A percentile compares a stretch with the other conserved stretches of the same genome.
Evolutionary conservation across 2,113 vertebrate genomes (phyloP).

Genomic region (Elachura formosa): DNA sequence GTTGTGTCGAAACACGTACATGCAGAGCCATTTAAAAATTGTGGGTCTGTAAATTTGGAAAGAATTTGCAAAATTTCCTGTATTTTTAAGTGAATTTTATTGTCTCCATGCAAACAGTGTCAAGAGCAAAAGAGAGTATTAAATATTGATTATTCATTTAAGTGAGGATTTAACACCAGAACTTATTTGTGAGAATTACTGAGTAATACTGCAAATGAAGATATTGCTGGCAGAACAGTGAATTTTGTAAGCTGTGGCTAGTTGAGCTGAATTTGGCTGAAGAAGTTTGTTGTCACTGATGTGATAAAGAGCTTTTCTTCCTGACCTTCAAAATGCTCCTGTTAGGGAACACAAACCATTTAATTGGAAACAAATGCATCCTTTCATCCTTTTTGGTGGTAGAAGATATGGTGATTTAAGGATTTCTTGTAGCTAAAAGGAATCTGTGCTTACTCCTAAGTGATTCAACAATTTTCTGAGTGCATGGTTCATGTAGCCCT

Average conservation of each 20-base stretch:
- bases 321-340: background rate
- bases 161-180: background rate
- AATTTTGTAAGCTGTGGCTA: background rate
- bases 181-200: background rate
- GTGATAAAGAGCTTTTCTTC: background rate
- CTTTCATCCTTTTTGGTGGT: background rate
- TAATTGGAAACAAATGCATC: background rate
- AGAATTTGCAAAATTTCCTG: background rate
- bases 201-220: background rate
- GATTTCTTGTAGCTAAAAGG: background rate
- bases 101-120: background rate
- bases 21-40: background rate
- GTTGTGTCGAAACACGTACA: background rate
- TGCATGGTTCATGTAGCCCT: background rate
- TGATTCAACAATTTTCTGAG: background rate
- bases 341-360: background rate
- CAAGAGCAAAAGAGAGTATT: background rate
- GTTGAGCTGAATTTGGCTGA: background rate
- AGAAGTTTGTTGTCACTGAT: background rate
- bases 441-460: background rate
- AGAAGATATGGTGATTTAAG: background rate
- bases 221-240: background rate
- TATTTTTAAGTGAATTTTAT: background rate
- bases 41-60: background rate
- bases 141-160: background rate